A percentile compares a stretch with the other conserved stretches of the same genome.
Conservation (phyloP, 2,888 invertebrate genomes). For the Zygaena filipendulae region DNA sequence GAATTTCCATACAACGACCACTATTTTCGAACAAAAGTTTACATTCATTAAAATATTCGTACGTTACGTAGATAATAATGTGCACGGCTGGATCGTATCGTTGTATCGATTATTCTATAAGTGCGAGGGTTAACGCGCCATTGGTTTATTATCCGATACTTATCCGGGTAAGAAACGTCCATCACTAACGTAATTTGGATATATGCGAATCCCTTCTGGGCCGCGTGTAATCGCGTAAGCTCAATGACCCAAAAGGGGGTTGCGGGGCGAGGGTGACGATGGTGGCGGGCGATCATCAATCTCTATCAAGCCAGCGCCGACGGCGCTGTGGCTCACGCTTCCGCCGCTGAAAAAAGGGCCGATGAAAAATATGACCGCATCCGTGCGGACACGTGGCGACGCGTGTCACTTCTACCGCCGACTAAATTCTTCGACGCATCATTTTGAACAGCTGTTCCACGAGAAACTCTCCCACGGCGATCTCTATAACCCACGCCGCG, state of each 20-base stretch:
- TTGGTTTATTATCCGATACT: slow-evolving; percentile 37
- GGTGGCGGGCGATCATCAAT: slow-evolving; percentile 49
- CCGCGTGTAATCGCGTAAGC: slow-evolving; percentile 49
- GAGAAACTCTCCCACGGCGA: slow-evolving; percentile 1
- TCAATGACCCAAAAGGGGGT: slow-evolving; percentile 36
- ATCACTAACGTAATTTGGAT: slow-evolving; percentile 63
- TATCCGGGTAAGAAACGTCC: slow-evolving; percentile 57
- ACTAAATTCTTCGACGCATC: slow-evolving; percentile 10
- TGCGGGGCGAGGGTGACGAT: slow-evolving; percentile 23
- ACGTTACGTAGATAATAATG: background rate
- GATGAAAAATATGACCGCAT: slow-evolving; percentile 50
- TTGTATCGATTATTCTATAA: slow-evolving; percentile 12
- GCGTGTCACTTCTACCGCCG: slow-evolving; percentile 16
- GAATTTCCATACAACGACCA: slow-evolving; percentile 17
- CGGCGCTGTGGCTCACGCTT: slow-evolving; percentile 32
- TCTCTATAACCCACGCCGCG: background rate
- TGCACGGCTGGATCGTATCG: slow-evolving; percentile 7
- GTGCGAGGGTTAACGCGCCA: slow-evolving; percentile 18
- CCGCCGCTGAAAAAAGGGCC: slow-evolving; percentile 37
- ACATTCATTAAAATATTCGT: background rate
- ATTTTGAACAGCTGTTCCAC: background rate
- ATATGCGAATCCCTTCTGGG: slow-evolving; percentile 57
- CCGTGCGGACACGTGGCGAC: slow-evolving; percentile 29
- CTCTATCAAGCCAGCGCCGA: slow-evolving; percentile 50
- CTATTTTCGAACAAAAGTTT: slow-evolving; percentile 6